These are phyloP conservation scores for Acanthopagrus latus DNA, from an alignment of 2,797 vertebrate species.

Conservation along the genomic window DNA sequence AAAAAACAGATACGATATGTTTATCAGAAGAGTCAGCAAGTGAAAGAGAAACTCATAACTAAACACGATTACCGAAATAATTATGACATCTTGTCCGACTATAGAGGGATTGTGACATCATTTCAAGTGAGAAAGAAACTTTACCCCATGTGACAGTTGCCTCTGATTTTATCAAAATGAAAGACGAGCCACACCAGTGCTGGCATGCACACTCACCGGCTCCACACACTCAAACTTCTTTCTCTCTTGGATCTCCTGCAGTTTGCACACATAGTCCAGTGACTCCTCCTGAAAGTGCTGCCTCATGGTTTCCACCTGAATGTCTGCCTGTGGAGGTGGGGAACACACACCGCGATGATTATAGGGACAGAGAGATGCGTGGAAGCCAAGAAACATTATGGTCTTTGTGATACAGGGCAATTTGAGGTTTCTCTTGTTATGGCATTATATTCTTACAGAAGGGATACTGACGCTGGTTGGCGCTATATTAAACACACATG, in stretches of 20 bases:
- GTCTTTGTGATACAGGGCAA: conserved; percentile 24
- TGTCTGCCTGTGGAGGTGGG: conserved; percentile 88
- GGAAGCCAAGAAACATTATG: conserved; percentile 29
- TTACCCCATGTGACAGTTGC: background rate
- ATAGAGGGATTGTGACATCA: background rate
- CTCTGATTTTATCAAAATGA: conserved; percentile 4
- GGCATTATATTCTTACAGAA: conserved; percentile 13
- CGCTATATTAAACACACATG: conserved; percentile 8
- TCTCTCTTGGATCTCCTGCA: conserved; percentile 98
- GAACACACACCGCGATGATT: conserved; percentile 58
- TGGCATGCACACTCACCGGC: conserved; percentile 89
- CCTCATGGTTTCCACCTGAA: conserved; percentile 91
- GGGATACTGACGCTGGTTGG: background rate
- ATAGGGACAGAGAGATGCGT: conserved; percentile 36
- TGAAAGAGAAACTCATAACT: conserved; percentile 35
- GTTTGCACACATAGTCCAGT: conserved; percentile 95
- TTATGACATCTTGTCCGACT: background rate
- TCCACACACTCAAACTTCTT: conserved; percentile 99
- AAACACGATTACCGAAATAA: background rate
- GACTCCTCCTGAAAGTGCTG: conserved; percentile 96
- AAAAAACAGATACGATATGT: conserved; percentile 18
- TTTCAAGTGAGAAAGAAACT: conserved; percentile 1
- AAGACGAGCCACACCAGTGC: background rate
- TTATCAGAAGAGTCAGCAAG: conserved; percentile 5
- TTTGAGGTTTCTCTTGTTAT: conserved; percentile 22